Conservation (phyloP, 2,113 vertebrate genomes). For the Thamnophis sirtalis region DNA sequence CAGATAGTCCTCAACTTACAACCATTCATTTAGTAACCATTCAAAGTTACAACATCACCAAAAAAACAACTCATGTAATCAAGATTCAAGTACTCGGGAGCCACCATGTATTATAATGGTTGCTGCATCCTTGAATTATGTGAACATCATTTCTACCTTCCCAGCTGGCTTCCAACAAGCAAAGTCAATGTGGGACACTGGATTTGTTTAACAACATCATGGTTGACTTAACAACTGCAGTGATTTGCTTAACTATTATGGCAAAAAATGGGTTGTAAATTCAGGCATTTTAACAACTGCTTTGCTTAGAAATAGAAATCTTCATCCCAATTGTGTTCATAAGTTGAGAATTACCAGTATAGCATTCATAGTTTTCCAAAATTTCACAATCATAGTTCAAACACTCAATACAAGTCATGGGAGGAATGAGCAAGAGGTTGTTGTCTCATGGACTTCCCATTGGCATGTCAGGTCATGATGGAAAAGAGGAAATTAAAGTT, state of each 20-base stretch:
- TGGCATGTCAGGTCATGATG: background rate
- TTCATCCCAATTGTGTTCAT: background rate
- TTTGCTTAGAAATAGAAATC: background rate
- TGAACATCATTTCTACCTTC: background rate
- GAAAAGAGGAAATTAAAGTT: background rate
- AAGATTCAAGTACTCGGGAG: background rate
- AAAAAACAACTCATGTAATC: background rate
- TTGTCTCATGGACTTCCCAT: background rate
- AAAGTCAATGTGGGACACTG: background rate
- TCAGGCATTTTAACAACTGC: background rate
- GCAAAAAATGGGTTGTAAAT: background rate
- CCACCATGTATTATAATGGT: background rate
- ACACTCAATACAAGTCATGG: background rate
- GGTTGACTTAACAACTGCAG: background rate
- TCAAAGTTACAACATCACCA: background rate
- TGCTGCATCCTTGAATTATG: background rate
- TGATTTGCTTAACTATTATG: background rate
- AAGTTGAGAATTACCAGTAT: background rate
- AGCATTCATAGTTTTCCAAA: background rate
- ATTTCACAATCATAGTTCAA: background rate
- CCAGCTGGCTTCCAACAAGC: background rate
- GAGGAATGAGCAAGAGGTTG: background rate
- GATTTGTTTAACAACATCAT: background rate
- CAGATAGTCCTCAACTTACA: background rate
- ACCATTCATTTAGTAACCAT: background rate